Evolutionary conservation across 1,140 invertebrate genomes (phyloP).

Genomic region (Cryptotermes secundus): DNA sequence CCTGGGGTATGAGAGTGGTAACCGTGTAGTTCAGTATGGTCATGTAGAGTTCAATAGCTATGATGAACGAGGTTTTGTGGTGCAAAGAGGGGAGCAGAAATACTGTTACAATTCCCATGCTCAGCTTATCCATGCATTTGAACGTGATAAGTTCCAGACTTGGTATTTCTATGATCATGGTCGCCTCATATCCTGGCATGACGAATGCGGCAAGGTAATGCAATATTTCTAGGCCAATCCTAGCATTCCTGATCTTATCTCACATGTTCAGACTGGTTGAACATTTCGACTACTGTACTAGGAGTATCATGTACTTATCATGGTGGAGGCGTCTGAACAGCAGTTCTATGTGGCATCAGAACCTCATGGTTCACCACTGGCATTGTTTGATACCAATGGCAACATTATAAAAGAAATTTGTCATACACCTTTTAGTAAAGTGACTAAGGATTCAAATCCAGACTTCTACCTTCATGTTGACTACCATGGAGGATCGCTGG

Average conservation of each 20-base stretch:
- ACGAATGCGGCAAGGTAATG: conserved; percentile 86
- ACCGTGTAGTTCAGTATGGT: conserved; percentile 85
- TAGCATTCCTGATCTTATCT: conserved; percentile 73
- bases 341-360: conserved; percentile 89
- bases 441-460: conserved; percentile 86
- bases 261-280: conserved; percentile 79
- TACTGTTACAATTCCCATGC: conserved; percentile 91
- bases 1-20: conserved; percentile 78
- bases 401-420: conserved; percentile 88
- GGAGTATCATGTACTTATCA: conserved; percentile 74
- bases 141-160: conserved; percentile 86
- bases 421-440: conserved; percentile 86
- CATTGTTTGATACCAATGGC: conserved; percentile 87
- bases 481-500: conserved; percentile 79
- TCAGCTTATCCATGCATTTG: conserved; percentile 85
- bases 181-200: conserved; percentile 80
- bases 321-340: conserved; percentile 77
- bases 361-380: conserved; percentile 87
- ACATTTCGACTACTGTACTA: conserved; percentile 88
- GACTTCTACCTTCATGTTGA: conserved; percentile 88
- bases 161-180: conserved; percentile 92
- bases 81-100: conserved; percentile 85
- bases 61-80: conserved; percentile 87
- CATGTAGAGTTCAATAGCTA: conserved; percentile 88
- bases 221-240: conserved; percentile 95